Evolutionary conservation across 1,140 invertebrate genomes (phyloP), one percentile per base, ranked within the genome.

Genomic region (Potamilus streckersoni): DNA sequence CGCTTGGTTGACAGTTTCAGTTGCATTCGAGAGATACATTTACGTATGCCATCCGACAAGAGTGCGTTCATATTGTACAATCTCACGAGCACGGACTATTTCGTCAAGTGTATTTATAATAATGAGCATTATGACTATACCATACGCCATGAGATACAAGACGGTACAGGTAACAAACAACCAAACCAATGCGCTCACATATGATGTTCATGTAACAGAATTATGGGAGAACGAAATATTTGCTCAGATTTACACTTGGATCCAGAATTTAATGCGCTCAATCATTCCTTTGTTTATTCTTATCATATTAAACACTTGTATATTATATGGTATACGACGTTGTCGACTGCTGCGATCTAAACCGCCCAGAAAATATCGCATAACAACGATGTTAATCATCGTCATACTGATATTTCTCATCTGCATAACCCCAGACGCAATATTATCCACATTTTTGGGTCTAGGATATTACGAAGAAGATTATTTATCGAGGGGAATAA

Each of bases 1-100:
- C 23, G 96, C 97, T 64, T 99, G 98, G 91, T 92, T 98, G 80
- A 98, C 97, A 2, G 92, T 98, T 61, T 95, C 95, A 3, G 97
- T 99, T 16, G 98, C 97, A 0, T 92, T 98, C 79, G 97, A 99
- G 89, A 92, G 97, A 67, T 99, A 96, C 90, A 94, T 98, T 58
- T 96, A 96, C 2, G 97, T 99, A 1, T 98, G 97, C 87, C 95
- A 97, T 89, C 96, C 96, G 0, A 91, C 97, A 15, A 92, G 93
- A 75, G 96, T 96, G 0, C 92, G 95, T 74, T 94, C 94, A 0
- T 92, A 97, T 38, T 98, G 97, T 90, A 98, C 96, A 0, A 79
- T 87, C 14, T 66, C 74, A 4, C 77, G 81, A 6, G 86, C 87
- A 0, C 78, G 81, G 23, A 73, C 83, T 13, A 83, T 86, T 14